phyloP scores from a whole-genome alignment of 1,140 invertebrate genomes.

The Aphaenogaster floridana region DNA sequence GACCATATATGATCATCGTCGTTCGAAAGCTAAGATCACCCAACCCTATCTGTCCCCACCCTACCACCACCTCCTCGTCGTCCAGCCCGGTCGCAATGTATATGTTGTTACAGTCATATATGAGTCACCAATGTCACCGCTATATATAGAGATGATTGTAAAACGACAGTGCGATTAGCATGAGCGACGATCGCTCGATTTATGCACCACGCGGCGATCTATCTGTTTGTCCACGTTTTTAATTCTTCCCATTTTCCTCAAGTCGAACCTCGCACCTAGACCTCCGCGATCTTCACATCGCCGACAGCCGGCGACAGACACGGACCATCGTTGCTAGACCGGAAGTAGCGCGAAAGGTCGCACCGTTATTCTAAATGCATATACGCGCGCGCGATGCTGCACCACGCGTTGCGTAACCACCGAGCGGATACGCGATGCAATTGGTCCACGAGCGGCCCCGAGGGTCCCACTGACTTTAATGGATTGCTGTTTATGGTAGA shows the following conservation, averaged over 20 bases:
- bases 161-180: slow-evolving; percentile 74
- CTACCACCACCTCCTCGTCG: slow-evolving; percentile 64
- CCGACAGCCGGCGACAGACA: not conserved
- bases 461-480: slow-evolving; percentile 15
- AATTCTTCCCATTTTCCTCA: slow-evolving; percentile 1
- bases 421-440: slow-evolving; percentile 38
- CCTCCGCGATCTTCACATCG: not conserved
- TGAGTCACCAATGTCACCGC: slow-evolving; percentile 85
- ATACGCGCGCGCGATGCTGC: not conserved
- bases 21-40: slow-evolving; percentile 79
- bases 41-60: slow-evolving; percentile 70
- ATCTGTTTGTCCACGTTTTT: slow-evolving; percentile 9
- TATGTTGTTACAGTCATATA: slow-evolving; percentile 64
- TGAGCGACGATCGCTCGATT: slow-evolving; percentile 55
- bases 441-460: not conserved
- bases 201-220: slow-evolving; percentile 33
- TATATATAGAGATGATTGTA: slow-evolving; percentile 84
- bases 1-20: slow-evolving; percentile 83
- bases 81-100: slow-evolving; percentile 54
- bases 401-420: slow-evolving; percentile 16
- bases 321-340: not conserved
- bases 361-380: slow-evolving; percentile 51
- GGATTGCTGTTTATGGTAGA: not conserved
- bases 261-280: not conserved
- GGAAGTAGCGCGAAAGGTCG: slow-evolving; percentile 8